Percentiles rank a stretch among this genome's conserved stretches.
Evolutionary conservation across 2,113 vertebrate genomes (phyloP).

Genomic region (Balaenoptera acutorostrata): DNA sequence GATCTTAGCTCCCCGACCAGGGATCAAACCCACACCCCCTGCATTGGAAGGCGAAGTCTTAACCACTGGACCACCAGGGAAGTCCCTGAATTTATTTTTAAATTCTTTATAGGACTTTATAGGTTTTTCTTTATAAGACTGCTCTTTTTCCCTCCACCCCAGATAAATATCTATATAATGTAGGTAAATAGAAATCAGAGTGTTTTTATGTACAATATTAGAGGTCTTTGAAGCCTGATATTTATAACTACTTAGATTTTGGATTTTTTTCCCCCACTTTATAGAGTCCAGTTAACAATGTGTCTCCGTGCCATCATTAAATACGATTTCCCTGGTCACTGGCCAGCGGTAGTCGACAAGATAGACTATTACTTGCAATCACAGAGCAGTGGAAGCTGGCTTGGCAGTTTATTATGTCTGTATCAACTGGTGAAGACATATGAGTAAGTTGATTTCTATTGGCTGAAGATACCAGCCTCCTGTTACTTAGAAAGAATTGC

Average conservation of each 20-base stretch:
- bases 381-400: conserved; percentile 94
- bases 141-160: neutral
- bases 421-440: conserved; percentile 98
- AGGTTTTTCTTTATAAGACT: neutral
- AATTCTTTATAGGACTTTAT: too few relatives aligned
- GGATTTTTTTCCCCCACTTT: neutral
- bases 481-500: neutral
- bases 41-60: too few relatives aligned
- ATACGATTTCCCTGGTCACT: conserved; percentile 95
- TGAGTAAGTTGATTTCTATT: conserved; percentile 87
- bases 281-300: conserved; percentile 94
- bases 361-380: conserved; percentile 91
- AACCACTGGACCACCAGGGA: too few relatives aligned
- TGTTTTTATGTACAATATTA: neutral
- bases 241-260: neutral
- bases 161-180: neutral
- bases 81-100: too few relatives aligned
- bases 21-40: too few relatives aligned
- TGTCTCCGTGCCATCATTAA: conserved; percentile 96
- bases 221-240: neutral
- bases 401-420: conserved; percentile 93
- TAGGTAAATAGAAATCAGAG: neutral
- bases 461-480: neutral
- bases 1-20: too few relatives aligned
- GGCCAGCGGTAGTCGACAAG: conserved; percentile 95